Percentiles rank a stretch among this genome's conserved stretches.
phyloP scores from a whole-genome alignment of 2,888 invertebrate genomes.

The Crossocerus cetratus region DNA sequence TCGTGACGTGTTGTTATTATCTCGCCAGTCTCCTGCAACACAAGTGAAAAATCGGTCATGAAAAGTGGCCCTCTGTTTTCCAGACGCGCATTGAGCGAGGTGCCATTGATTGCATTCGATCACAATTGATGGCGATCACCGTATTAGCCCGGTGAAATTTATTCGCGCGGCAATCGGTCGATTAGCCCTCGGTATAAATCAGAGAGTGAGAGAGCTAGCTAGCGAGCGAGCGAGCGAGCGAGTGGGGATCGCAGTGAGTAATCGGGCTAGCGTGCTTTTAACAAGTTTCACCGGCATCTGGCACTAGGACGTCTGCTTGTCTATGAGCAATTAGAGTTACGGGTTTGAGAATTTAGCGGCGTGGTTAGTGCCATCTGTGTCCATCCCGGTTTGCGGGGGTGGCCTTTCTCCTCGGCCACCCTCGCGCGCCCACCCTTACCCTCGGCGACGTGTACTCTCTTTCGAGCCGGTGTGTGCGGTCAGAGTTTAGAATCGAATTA shows the following conservation, averaged over 20 bases:
- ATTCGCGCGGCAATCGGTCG: constrained; percentile 17
- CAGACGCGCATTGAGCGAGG: too few species aligned
- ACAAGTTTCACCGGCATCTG: constrained; percentile 76
- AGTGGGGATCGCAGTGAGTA: constrained; percentile 47
- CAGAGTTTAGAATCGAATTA: constrained; percentile 78
- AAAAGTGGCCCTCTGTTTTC: too few species aligned
- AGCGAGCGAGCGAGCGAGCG: too few species aligned
- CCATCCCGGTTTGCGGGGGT: constrained; percentile 63
- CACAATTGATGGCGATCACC: constrained; percentile 21
- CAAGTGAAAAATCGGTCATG: constrained; percentile 4
- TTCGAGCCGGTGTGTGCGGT: constrained; percentile 64
- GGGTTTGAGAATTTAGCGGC: constrained; percentile 76
- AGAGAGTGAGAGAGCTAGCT: not conserved
- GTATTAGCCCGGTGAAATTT: constrained; percentile 25
- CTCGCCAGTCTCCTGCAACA: constrained; percentile 42
- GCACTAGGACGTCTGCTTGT: constrained; percentile 73
- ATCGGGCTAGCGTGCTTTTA: constrained; percentile 62
- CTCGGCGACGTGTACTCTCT: constrained; percentile 40
- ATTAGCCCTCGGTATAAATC: constrained; percentile 28
- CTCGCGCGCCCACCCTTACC: constrained; percentile 25
- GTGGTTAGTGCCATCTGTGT: constrained; percentile 77
- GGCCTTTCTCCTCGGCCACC: constrained; percentile 52
- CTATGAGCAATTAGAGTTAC: constrained; percentile 78
- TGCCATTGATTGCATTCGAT: too few species aligned
- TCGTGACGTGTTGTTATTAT: not conserved